Evolutionary conservation across 2,888 invertebrate genomes (phyloP).

Genomic region (Rhagonycha fulva): DNA sequence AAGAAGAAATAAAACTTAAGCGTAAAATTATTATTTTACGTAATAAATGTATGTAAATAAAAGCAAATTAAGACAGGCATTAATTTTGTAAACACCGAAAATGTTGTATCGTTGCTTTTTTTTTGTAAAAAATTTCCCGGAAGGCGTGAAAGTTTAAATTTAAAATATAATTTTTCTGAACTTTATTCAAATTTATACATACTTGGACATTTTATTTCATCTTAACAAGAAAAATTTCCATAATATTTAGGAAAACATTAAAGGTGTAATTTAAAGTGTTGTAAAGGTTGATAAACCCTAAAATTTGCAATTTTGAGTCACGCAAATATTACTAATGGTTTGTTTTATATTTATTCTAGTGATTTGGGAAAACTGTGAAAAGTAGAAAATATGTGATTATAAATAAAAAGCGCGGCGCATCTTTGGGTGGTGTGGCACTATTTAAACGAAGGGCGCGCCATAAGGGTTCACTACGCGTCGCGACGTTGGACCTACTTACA

Average conservation of each 20-base stretch:
- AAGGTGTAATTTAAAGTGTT: background rate
- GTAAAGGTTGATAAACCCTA: background rate
- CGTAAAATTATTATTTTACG: background rate
- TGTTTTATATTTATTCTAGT: background rate
- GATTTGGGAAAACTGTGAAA: background rate
- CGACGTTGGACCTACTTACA: constrained; percentile 41
- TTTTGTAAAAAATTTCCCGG: background rate
- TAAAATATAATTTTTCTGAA: background rate
- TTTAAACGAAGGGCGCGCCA: constrained; percentile 43
- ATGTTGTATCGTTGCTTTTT: background rate
- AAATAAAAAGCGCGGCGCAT: constrained; percentile 41
- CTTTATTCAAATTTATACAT: background rate
- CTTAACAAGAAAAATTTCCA: background rate
- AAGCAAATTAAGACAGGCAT: background rate
- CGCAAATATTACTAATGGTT: background rate
- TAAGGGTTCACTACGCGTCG: constrained; percentile 43
- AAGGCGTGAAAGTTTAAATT: background rate
- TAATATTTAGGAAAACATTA: background rate
- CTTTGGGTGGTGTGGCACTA: constrained; percentile 42
- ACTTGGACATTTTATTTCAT: background rate
- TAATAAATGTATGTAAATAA: background rate
- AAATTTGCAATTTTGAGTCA: background rate
- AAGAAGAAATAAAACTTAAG: background rate
- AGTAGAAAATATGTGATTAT: background rate
- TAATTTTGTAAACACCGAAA: background rate